phyloP scores from a whole-genome alignment of 1,140 invertebrate species.

The Arctopsyche grandis region DNA sequence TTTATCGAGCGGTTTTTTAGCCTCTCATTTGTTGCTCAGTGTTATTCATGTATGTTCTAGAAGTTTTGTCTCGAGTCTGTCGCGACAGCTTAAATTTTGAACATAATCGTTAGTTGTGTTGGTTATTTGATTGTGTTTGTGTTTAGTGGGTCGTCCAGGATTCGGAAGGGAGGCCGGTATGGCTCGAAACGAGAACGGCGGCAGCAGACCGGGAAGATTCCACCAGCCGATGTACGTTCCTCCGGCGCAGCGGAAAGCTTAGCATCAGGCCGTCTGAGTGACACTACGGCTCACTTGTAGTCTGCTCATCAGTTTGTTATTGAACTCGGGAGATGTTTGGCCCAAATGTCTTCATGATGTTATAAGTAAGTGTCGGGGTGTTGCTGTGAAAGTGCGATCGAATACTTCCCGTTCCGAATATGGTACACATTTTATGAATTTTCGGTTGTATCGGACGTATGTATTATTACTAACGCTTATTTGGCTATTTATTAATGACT shows the following conservation, averaged over 20 bases:
- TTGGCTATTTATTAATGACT: slow-evolving; percentile 10
- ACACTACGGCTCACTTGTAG: slow-evolving; percentile 12
- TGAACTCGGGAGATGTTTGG: not conserved
- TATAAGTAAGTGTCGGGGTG: not conserved
- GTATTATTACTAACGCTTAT: slow-evolving; percentile 17
- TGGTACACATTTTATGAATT: not conserved
- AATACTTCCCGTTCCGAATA: slow-evolving; percentile 17
- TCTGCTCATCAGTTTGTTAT: not conserved
- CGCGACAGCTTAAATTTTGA: too few species aligned
- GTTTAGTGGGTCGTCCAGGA: slow-evolving; percentile 34
- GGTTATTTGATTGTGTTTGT: not conserved
- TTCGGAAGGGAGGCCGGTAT: slow-evolving; percentile 46
- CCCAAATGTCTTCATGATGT: not conserved
- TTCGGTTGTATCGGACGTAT: slow-evolving; percentile 12
- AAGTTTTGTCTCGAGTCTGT: too few species aligned
- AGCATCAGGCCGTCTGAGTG: slow-evolving; percentile 54
- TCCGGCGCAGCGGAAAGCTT: slow-evolving; percentile 59
- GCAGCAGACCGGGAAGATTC: slow-evolving; percentile 51
- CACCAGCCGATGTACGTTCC: slow-evolving; percentile 62
- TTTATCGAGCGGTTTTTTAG: too few species aligned
- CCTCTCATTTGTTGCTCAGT: too few species aligned
- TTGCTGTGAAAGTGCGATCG: slow-evolving; percentile 30
- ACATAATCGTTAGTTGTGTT: too few species aligned
- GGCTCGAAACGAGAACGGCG: slow-evolving; percentile 35
- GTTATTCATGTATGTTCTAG: too few species aligned